Evolutionary conservation across 2,113 vertebrate genomes (phyloP), one percentile per base, ranked within the genome.

Genomic region (Ailurus styani): DNA sequence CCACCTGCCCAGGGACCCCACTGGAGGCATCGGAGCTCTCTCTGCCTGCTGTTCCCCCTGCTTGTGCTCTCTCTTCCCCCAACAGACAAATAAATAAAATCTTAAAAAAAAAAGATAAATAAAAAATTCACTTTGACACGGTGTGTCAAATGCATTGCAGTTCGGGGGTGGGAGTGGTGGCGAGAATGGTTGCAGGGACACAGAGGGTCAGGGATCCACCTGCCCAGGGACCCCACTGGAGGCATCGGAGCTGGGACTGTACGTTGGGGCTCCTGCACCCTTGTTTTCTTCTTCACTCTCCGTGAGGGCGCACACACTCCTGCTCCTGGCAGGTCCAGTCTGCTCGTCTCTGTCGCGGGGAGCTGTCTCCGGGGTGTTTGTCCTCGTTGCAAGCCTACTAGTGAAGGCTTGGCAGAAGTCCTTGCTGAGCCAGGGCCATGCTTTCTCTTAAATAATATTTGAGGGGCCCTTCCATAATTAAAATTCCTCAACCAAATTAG

Each of bases 251-350:
- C n/a, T 21, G 18, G 29, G 31, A 10, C 4, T 54, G 25, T 2
- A 25, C 25, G 3, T 0, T 45, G 54, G 42, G 10, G 27, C 55
- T 21, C 40, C 1, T 25, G 54, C 37, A 3, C 34, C 34, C 25
- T 20, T 3, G 55, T 66, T 62, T 75, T 12, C 23, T 20, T n/a
- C 42, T 57, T 42, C 15, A 2, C 31, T 37, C 23, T 29, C 18
- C 1, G 3, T 0, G 70, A 79, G 13, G 52, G 6, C 11, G 1
- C 25, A 5, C 25, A 0, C 37, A 3, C 64, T 54, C 29, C 1
- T 2, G 40, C 54, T 25, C 0, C 0, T 6, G 2, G 13, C 14
- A 27, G 42, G 68, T 40, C n/a, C 3, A 20, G 23, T n/a, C 68
- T 40, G 55, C 23, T 62, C 17, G 21, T 54, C 83, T 40, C 55